Evolutionary conservation across 2,888 invertebrate genomes (phyloP).

Genomic region (Seira musarum): DNA sequence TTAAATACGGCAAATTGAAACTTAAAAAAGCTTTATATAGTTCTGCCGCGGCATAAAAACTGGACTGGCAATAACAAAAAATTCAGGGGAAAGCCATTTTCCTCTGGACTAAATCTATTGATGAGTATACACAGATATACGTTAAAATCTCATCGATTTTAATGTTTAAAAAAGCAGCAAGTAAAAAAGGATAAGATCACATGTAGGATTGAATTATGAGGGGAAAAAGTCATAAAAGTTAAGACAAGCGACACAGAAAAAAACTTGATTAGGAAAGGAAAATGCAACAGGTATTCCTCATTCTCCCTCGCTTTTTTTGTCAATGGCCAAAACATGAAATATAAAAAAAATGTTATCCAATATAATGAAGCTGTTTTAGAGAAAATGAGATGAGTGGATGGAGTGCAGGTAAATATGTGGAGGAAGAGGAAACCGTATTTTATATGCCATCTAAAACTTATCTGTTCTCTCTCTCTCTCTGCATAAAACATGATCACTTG

Average conservation of each 20-base stretch:
- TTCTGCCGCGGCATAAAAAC: not conserved
- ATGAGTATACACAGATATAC: constrained; percentile 10
- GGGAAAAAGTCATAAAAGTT: constrained; percentile 46
- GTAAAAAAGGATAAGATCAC: constrained; percentile 6
- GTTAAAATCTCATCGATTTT: constrained; percentile 15
- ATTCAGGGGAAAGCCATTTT: not conserved
- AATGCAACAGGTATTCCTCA: constrained; percentile 2
- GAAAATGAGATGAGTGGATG: not conserved
- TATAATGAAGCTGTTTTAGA: constrained; percentile 1
- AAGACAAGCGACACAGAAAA: constrained; percentile 22
- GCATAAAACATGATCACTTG: not conserved
- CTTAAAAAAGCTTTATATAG: not conserved
- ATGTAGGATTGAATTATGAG: constrained; percentile 40
- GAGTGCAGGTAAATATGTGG: not conserved
- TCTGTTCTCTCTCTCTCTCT: not conserved
- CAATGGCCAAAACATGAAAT: constrained; percentile 11
- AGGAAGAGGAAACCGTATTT: constrained; percentile 8
- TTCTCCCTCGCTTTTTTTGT: not conserved
- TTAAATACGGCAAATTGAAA: not conserved
- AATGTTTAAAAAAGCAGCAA: not conserved
- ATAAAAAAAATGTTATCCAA: constrained; percentile 10
- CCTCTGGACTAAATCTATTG: constrained; percentile 31
- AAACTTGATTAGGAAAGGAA: constrained; percentile 4
- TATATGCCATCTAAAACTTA: not conserved
- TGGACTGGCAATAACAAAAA: not conserved